These are phyloP conservation scores for Trisateles emortualis DNA, from an alignment of 2,888 invertebrate species.

Conservation along the genomic window DNA sequence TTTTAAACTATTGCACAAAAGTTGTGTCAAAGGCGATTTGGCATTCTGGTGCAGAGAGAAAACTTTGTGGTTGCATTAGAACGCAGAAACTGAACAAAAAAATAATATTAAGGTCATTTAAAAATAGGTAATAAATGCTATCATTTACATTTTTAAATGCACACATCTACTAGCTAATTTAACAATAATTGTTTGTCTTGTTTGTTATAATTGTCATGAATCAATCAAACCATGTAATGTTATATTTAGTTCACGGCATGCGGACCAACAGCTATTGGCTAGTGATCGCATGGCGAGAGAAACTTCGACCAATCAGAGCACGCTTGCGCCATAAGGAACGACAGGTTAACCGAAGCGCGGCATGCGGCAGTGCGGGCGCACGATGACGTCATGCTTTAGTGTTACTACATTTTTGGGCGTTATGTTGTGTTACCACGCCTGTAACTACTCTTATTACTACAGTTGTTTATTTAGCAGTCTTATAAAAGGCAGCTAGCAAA, in stretches of 20 bases:
- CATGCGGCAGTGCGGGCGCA: not conserved
- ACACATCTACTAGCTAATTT: not conserved
- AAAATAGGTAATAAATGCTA: no score
- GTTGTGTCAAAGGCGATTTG: no score
- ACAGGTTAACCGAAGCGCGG: not conserved
- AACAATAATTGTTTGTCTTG: no score
- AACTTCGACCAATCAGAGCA: slow-evolving; percentile 1
- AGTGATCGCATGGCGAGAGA: not conserved
- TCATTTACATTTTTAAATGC: no score
- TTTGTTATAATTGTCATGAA: no score
- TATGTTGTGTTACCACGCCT: not conserved
- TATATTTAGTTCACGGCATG: not conserved
- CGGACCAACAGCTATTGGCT: not conserved
- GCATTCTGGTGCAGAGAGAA: no score
- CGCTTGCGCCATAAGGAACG: not conserved
- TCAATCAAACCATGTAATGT: not conserved
- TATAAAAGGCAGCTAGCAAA: no score
- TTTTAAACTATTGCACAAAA: no score
- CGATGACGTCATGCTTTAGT: not conserved
- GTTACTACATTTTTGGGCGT: not conserved
- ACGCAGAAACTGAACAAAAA: no score
- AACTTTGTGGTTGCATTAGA: no score
- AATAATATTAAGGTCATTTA: no score
- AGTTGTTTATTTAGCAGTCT: not conserved
- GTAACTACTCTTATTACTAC: not conserved